Percentiles rank a stretch among this genome's conserved stretches.
These are phyloP conservation scores for Idaea dimidiata DNA, from an alignment of 2,888 invertebrate genomes.

Conservation along the genomic window DNA sequence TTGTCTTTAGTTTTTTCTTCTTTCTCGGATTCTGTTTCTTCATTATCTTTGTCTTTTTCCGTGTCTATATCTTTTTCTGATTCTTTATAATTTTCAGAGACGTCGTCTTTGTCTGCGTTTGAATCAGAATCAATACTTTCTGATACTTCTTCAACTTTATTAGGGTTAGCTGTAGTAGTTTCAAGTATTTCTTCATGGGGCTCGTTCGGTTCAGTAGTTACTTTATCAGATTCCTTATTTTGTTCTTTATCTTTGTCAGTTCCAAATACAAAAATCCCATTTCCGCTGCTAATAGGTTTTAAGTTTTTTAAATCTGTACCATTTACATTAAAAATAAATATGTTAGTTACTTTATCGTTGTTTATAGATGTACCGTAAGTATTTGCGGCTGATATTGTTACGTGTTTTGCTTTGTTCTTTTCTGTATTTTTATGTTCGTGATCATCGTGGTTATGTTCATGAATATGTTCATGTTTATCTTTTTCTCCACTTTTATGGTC, in stretches of 20 bases:
- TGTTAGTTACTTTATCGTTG: conserved; percentile 53
- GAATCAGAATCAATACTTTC: neutral
- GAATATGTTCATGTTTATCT: conserved; percentile 12
- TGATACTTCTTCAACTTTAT: neutral
- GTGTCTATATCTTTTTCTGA: conserved; percentile 8
- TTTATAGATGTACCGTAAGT: conserved; percentile 48
- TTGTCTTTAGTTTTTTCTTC: neutral
- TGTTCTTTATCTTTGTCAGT: conserved; percentile 11
- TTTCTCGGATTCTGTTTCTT: conserved; percentile 3
- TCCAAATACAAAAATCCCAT: conserved; percentile 26
- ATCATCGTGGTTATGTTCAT: conserved; percentile 1
- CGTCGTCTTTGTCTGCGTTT: conserved; percentile 5
- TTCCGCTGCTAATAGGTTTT: conserved; percentile 24
- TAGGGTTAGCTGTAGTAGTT: neutral
- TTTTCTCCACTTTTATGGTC: conserved; percentile 5
- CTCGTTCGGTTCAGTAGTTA: neutral
- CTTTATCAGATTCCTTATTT: conserved; percentile 6
- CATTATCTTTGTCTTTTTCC: conserved; percentile 4
- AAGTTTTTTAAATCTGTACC: conserved; percentile 31
- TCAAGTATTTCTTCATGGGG: conserved; percentile 2
- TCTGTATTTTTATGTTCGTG: conserved; percentile 16
- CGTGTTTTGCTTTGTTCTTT: conserved; percentile 15
- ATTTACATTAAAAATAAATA: conserved; percentile 50
- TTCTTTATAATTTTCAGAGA: conserved; percentile 13
- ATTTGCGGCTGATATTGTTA: conserved; percentile 35